Conservation (phyloP, 1,140 invertebrate genomes). For the Ceratoteleas bidentatus region DNA sequence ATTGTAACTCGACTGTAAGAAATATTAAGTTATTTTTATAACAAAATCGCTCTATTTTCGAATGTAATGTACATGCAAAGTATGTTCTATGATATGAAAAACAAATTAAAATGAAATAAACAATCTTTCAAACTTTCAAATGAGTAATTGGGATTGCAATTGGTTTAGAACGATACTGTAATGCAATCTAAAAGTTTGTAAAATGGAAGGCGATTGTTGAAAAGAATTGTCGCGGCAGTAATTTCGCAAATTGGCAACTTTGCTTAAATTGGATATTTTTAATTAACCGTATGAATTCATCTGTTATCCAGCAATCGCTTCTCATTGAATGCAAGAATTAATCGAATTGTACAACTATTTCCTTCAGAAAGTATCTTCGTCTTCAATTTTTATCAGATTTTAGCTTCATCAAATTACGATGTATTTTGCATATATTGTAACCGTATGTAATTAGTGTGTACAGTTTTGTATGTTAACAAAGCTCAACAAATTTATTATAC, state of each 20-base stretch:
- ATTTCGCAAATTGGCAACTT: neutral
- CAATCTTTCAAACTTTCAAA: neutral
- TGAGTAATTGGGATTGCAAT: neutral
- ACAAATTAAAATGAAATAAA: slow-evolving; percentile 1
- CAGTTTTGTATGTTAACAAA: slow-evolving; percentile 68
- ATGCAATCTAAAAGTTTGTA: neutral
- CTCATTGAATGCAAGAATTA: slow-evolving; percentile 2
- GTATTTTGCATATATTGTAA: slow-evolving; percentile 63
- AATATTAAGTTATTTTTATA: slow-evolving; percentile 35
- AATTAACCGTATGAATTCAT: neutral
- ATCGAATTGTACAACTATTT: slow-evolving; percentile 23
- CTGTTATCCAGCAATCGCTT: slow-evolving; percentile 18
- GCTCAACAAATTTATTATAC: slow-evolving; percentile 66
- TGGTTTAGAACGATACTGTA: neutral
- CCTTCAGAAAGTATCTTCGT: slow-evolving; percentile 37
- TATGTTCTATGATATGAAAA: neutral
- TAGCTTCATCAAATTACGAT: slow-evolving; percentile 49
- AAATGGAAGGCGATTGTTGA: slow-evolving; percentile 21
- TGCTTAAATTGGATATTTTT: slow-evolving; percentile 1
- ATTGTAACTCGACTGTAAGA: neutral
- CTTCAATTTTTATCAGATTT: slow-evolving; percentile 40
- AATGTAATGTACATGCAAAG: slow-evolving; percentile 13
- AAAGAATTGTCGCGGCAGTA: neutral
- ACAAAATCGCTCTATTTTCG: slow-evolving; percentile 28
- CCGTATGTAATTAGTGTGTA: slow-evolving; percentile 61